phyloP scores from a whole-genome alignment of 2,797 vertebrate genomes.

The Danionella dracula region DNA sequence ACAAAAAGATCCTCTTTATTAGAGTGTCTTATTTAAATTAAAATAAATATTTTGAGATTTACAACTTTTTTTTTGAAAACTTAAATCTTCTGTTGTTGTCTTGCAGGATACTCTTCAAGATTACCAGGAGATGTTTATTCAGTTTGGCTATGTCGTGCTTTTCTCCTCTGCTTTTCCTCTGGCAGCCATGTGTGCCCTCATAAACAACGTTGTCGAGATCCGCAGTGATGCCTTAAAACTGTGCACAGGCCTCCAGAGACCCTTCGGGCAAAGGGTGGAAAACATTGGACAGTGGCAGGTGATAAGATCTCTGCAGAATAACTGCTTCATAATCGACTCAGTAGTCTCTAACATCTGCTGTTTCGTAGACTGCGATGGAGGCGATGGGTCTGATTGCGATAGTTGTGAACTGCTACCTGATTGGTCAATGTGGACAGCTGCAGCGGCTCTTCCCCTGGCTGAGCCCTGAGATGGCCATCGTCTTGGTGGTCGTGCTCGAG shows the following conservation, averaged over 20 bases:
- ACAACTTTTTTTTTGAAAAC: too few relatives aligned
- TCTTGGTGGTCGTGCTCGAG: constrained; percentile 93
- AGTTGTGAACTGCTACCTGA: constrained; percentile 95
- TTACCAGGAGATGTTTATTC: constrained; percentile 98
- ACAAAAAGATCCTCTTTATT: too few relatives aligned
- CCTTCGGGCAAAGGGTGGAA: constrained; percentile 86
- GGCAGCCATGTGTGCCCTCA: constrained; percentile 89
- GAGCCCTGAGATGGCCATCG: constrained; percentile 88
- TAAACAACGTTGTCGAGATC: constrained; percentile 97
- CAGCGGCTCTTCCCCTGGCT: constrained; percentile 94
- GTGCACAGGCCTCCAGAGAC: constrained; percentile 89
- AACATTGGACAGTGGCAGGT: constrained; percentile 98
- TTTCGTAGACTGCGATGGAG: constrained; percentile 87
- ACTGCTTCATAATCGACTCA: neutral
- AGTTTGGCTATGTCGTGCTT: constrained; percentile 96
- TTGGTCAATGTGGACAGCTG: constrained; percentile 93
- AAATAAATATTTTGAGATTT: too few relatives aligned
- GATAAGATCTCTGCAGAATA: constrained; percentile 16
- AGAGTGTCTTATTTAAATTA: too few relatives aligned
- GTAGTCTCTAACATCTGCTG: neutral
- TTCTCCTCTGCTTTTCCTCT: constrained; percentile 95
- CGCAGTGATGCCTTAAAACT: constrained; percentile 95
- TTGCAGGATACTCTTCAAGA: constrained; percentile 93
- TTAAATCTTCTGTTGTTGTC: constrained; percentile 4
- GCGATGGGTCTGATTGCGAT: constrained; percentile 92